Evolutionary conservation across 2,113 vertebrate species (phyloP), one percentile per base, ranked within the genome.

Genomic region (Athene cunicularia): DNA sequence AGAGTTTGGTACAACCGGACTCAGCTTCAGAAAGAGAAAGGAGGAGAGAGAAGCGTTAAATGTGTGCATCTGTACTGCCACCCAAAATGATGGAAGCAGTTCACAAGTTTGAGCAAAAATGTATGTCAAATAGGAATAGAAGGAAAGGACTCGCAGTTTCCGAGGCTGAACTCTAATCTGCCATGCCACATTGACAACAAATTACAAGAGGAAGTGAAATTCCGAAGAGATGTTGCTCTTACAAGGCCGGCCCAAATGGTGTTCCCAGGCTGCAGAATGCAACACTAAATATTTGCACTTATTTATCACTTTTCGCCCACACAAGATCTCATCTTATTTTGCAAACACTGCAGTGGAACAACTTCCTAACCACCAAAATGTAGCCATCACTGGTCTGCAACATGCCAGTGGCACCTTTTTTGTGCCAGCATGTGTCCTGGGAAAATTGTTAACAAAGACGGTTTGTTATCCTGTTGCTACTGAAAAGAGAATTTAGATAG

Each of bases 21-120:
- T 96, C 11, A 1, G 77, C 95, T 64, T 90, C 93, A 85, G 80
- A 63, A 95, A 92, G 50, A 89, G 43, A 52, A 86, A 86, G 66
- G 77, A 63, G 68, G 77, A 73, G 91, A 39, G 82, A 47, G 86
- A 88, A 93, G 97, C 67, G 88, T 43, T 96, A 96, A 94, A 86
- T 12, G 59, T 0, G 5, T 88, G 90, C 93, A 96, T 94, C 88
- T 89, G 93, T 53, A 91, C 49, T 82, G 86, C 58, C 93, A 94
- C 74, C 73, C 93, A 55, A 97, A 98, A 96, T 18, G 89, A 87
- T 26, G 55, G 53, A 80, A 95, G 81, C 62, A 64, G 68, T 86
- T 95, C 83, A 93, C 83, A 85, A 97, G 62, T 97, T 80, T 55
- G 94, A 95, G 94, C 80, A 97, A 91, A 97, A 96, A 92, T 86